These are phyloP conservation scores for Aspidiotus rigidus DNA, from an alignment of 2,888 invertebrate species.

Conservation along the genomic window DNA sequence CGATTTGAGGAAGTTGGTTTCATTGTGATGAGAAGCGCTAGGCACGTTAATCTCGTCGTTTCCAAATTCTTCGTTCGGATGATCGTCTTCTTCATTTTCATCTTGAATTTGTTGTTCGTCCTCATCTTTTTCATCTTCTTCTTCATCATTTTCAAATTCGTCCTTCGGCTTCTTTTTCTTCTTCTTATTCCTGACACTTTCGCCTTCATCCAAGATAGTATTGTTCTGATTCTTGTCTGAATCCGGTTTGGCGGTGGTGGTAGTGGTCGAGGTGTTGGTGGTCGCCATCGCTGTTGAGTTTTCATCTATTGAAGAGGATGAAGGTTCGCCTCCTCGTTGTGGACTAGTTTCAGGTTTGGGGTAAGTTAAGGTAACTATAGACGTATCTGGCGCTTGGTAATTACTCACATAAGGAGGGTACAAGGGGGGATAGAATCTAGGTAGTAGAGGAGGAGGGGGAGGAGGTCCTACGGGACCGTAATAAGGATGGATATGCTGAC, in stretches of 20 bases:
- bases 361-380: conserved; percentile 29
- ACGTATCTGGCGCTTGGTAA: conserved; percentile 18
- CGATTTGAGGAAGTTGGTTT: background rate
- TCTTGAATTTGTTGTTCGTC: conserved; percentile 35
- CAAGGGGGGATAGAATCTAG: background rate
- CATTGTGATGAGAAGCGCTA: background rate
- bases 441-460: background rate
- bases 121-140: conserved; percentile 1
- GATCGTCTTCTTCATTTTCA: conserved; percentile 32
- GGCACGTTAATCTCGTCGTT: background rate
- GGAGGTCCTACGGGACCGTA: conserved; percentile 15
- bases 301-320: background rate
- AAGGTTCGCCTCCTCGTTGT: background rate
- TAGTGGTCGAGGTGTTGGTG: background rate
- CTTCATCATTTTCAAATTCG: conserved; percentile 34
- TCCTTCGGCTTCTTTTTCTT: conserved; percentile 21
- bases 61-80: conserved; percentile 22
- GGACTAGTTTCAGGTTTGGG: conserved; percentile 17
- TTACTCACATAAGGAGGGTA: conserved; percentile 5
- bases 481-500: conserved; percentile 10
- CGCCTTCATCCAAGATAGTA: conserved; percentile 28
- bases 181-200: background rate
- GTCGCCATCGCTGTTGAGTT: background rate
- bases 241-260: background rate
- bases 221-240: background rate